Percentiles rank a stretch among this genome's conserved stretches.
These are phyloP conservation scores for Siphamia tubifer DNA, from an alignment of 2,113 vertebrate species.

Conservation along the genomic window DNA sequence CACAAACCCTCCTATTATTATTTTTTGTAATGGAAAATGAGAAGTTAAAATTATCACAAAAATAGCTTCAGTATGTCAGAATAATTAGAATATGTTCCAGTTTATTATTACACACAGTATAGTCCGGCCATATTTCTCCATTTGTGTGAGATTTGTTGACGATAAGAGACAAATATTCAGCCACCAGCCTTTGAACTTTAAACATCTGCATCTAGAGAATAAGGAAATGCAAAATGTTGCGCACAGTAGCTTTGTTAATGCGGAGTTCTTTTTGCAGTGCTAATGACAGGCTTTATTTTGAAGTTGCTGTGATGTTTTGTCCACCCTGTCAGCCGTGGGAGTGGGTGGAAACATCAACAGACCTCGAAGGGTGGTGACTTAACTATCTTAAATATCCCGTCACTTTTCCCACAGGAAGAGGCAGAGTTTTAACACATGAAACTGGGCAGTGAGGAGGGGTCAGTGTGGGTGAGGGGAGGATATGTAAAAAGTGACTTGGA, in stretches of 20 bases:
- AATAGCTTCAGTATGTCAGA: no score
- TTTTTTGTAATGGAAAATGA: no score
- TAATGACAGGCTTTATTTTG: background rate
- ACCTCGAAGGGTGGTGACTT: background rate
- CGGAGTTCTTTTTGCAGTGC: background rate
- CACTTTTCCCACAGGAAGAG: constrained; percentile 1
- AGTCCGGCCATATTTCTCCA: background rate
- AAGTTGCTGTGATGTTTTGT: background rate
- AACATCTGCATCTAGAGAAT: no score
- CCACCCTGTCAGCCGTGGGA: background rate
- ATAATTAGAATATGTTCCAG: no score
- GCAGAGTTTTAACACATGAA: background rate
- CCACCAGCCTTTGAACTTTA: background rate
- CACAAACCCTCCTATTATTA: no score
- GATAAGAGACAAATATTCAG: background rate
- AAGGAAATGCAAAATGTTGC: no score
- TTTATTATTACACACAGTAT: no score
- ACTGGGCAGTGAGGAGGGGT: background rate
- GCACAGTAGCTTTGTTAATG: background rate
- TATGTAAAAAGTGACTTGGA: background rate
- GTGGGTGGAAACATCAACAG: background rate
- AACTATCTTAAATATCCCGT: background rate
- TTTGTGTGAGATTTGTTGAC: background rate
- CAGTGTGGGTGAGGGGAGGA: background rate
- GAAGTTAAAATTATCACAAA: no score